Evolutionary conservation across 1,140 invertebrate genomes (phyloP).

Genomic region (Probaryconus sp.): DNA sequence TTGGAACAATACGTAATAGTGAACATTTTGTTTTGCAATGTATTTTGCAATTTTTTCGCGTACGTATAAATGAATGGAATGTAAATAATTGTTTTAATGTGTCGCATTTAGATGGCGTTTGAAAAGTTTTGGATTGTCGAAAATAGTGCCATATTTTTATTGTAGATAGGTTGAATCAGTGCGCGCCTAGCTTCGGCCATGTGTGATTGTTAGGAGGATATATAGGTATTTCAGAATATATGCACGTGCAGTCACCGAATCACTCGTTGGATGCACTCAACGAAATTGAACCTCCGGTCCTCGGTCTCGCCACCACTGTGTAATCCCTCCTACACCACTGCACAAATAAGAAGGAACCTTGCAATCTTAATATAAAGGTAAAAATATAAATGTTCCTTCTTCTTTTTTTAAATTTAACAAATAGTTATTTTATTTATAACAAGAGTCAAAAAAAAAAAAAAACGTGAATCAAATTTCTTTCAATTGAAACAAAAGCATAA

Average conservation of each 20-base stretch:
- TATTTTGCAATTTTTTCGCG: too few relatives aligned
- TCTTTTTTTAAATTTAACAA: constrained; percentile 2
- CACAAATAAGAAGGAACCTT: constrained; percentile 46
- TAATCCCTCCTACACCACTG: constrained; percentile 48
- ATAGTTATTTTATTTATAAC: too few relatives aligned
- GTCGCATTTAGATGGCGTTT: too few relatives aligned
- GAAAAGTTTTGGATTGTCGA: too few relatives aligned
- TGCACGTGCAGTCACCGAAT: constrained; percentile 57
- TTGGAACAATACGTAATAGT: too few relatives aligned
- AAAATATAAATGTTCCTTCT: constrained; percentile 1
- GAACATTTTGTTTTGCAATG: too few relatives aligned
- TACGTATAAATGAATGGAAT: too few relatives aligned
- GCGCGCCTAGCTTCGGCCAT: constrained; percentile 42
- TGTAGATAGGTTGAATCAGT: constrained; percentile 70
- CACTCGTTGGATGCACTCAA: constrained; percentile 74
- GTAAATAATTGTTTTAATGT: too few relatives aligned
- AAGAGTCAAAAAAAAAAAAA: not conserved
- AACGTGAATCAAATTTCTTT: too few relatives aligned
- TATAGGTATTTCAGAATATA: constrained; percentile 40
- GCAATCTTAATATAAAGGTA: constrained; percentile 43
- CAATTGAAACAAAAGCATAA: too few relatives aligned
- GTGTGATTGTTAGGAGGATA: constrained; percentile 28
- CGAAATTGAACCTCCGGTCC: constrained; percentile 74
- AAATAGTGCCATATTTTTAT: constrained; percentile 68
- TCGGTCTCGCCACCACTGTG: constrained; percentile 54